Base-by-base conservation (phyloP, 2,113 vertebrate species). In the Periophthalmus modestus region DNA sequence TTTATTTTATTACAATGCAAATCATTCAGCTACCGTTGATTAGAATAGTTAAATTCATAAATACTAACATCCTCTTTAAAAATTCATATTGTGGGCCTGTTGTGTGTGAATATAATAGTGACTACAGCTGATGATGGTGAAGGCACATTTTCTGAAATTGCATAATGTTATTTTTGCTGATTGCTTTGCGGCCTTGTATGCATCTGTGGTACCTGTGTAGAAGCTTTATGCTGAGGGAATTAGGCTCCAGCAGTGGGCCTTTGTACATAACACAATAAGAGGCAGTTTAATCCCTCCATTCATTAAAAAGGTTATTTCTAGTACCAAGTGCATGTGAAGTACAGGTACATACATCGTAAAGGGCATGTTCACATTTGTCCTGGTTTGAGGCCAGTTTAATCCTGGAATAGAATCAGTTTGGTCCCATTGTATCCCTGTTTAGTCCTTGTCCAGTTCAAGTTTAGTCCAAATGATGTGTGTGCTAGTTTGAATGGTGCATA, bases 151-250 rank as follows among this genome's bases (percentile, higher is more conserved):
- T 13, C 58, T 34, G 23, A 61, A 61, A 61, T 33, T 11, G 34
- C 58, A 62, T 28, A 62, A 62, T 62, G 28, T 34, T 62, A 18
- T 77, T 36, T 71, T 79, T 66, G 39, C 70, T 58, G 63, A 76
- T 78, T 72, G 75, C 66, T 69, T 65, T 63, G 66, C 73, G 67
- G 71, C 68, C 71, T 76, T 80, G 72, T 77, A 72, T 83, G 72
- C 73, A 66, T 52, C 72, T 65, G 39, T 79, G 77, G 77, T 76
- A 63, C 62, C 28, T 59, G 14, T 70, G 66, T 47, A 3, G 70
- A 61, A 77, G 71, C 80, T 62, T 62, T 62, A 34, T 87, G 75
- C 79, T 87, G 72, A 83, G 71, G 7, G 71, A 79, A 77, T 79
- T 68, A 83, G 71, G 43, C 46, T 73, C 18, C 15, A 1, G 68